A percentile compares a stretch with the other conserved stretches of the same genome.
These are phyloP conservation scores for Xyrichtys novacula DNA, from an alignment of 2,797 vertebrate genomes.

Conservation along the genomic window DNA sequence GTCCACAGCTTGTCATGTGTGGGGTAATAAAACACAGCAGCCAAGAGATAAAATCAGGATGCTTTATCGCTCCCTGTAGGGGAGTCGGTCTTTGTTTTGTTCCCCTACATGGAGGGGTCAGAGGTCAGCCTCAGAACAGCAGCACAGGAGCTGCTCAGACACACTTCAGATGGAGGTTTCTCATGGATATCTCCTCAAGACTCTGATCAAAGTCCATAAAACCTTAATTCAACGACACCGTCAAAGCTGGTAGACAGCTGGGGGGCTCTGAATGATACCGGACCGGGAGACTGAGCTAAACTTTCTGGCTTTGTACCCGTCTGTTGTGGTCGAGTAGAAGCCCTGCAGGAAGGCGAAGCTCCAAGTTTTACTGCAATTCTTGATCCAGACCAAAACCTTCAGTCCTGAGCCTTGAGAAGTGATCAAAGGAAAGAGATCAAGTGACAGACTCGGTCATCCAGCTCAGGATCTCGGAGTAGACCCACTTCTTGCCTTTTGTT, in stretches of 20 bases:
- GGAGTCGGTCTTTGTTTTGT: constrained; percentile 3
- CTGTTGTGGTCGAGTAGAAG: no score
- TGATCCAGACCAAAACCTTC: no score
- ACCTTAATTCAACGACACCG: neutral
- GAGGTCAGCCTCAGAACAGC: constrained; percentile 20
- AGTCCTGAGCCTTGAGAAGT: no score
- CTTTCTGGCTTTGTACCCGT: no score
- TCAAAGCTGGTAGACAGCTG: neutral
- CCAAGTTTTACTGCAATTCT: neutral
- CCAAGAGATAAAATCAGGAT: constrained; percentile 12
- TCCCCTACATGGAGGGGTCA: constrained; percentile 11
- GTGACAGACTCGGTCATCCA: no score
- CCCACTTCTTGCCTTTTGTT: no score
- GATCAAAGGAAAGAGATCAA: no score
- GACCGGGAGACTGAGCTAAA: no score
- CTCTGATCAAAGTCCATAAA: neutral
- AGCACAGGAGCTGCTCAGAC: constrained; percentile 7
- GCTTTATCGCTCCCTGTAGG: constrained; percentile 19
- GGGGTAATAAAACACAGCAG: constrained; percentile 19
- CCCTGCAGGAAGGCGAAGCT: neutral
- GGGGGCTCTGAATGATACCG: no score
- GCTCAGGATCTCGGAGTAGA: no score
- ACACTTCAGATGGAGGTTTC: neutral
- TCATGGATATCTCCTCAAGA: neutral
- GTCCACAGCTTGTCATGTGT: neutral